A percentile compares a stretch with the other conserved stretches of the same genome.
Evolutionary conservation across 2,888 invertebrate genomes (phyloP).

Genomic region (Hypercompe scribonia): DNA sequence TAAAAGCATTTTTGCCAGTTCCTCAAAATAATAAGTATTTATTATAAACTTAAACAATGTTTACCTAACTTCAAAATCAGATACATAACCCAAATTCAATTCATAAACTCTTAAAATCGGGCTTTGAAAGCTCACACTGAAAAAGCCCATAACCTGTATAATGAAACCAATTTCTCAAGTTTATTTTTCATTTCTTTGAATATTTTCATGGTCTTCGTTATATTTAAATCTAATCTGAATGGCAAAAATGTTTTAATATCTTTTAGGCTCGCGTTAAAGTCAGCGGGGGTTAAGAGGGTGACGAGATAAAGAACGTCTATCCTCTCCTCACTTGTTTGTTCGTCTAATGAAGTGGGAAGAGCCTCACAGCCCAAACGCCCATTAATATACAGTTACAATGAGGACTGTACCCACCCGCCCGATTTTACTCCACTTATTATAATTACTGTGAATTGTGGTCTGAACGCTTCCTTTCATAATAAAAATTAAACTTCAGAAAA

Average conservation of each 20-base stretch:
- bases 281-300: conserved; percentile 72
- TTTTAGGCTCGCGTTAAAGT: conserved; percentile 49
- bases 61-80: background rate
- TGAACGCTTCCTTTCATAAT: conserved; percentile 30
- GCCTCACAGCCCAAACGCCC: conserved; percentile 59
- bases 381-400: conserved; percentile 78
- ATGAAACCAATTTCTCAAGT: conserved; percentile 51
- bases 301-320: conserved; percentile 70
- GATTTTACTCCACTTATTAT: conserved; percentile 55
- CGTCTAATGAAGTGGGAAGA: conserved; percentile 82
- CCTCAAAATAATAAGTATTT: background rate
- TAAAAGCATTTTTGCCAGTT: background rate
- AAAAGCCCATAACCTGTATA: conserved; percentile 48
- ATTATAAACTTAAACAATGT: background rate
- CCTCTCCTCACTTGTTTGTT: conserved; percentile 77
- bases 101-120: conserved; percentile 9
- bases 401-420: conserved; percentile 56
- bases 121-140: conserved; percentile 33
- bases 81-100: background rate
- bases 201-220: conserved; percentile 55
- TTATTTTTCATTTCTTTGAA: conserved; percentile 52
- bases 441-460: conserved; percentile 44
- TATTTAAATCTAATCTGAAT: conserved; percentile 56
- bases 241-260: conserved; percentile 54
- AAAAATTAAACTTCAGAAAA: conserved; percentile 24